phyloP scores from a whole-genome alignment of 2,888 invertebrate species.

The Steinernema hermaphroditum region DNA sequence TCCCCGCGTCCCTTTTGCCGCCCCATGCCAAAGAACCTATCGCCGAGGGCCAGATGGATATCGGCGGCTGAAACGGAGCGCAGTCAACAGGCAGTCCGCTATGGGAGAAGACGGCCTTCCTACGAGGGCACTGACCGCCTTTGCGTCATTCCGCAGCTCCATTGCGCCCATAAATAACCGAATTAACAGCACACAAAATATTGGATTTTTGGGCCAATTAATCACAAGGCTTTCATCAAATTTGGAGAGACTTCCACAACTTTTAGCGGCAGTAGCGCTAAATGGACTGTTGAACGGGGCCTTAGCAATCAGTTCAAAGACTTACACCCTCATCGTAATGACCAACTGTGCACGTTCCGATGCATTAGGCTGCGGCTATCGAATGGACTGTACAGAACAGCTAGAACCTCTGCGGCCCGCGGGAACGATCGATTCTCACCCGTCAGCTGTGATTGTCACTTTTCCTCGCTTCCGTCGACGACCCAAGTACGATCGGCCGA shows the following conservation, averaged over 20 bases:
- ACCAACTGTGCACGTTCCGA: too few species aligned
- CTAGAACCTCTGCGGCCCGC: too few species aligned
- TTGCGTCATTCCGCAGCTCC: not conserved
- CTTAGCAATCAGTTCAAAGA: too few species aligned
- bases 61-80: constrained; percentile 3
- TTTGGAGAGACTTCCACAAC: too few species aligned
- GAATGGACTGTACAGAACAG: too few species aligned
- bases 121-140: not conserved
- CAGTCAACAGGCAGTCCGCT: constrained; percentile 18
- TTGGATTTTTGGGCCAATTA: too few species aligned
- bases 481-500: not conserved
- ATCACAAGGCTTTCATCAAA: too few species aligned
- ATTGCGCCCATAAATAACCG: constrained; percentile 8
- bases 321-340: too few species aligned
- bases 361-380: too few species aligned
- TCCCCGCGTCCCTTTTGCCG: not conserved
- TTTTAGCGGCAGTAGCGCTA: too few species aligned
- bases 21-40: not conserved
- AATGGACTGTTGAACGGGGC: too few species aligned
- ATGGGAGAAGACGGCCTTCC: not conserved
- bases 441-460: constrained; percentile 20
- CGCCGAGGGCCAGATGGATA: not conserved
- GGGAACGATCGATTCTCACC: not conserved
- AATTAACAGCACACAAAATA: not conserved
- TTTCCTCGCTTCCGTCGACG: not conserved